Percentiles rank a stretch among this genome's conserved stretches.
phyloP scores from a whole-genome alignment of 2,113 vertebrate species.

The Spermophilus dauricus region DNA sequence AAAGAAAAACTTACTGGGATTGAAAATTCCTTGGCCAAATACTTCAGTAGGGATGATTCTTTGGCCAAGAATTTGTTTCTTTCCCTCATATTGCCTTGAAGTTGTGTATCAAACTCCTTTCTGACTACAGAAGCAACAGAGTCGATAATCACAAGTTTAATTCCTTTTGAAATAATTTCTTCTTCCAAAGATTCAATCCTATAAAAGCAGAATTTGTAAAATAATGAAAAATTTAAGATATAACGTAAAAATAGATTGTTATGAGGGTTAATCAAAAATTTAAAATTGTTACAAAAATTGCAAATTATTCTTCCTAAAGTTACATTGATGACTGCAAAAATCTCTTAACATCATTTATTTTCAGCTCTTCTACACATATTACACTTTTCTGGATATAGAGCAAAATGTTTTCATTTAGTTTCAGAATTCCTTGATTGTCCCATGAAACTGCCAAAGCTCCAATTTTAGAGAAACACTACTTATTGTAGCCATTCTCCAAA shows the following conservation, averaged over 20 bases:
- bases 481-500: slow-evolving; percentile 2
- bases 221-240: slow-evolving; percentile 1
- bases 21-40: slow-evolving; percentile 93
- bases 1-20: slow-evolving; percentile 91
- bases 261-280: not conserved
- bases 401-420: slow-evolving; percentile 38
- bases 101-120: slow-evolving; percentile 93
- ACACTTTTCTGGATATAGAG: slow-evolving; percentile 19
- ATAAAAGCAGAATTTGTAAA: slow-evolving; percentile 57
- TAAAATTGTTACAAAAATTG: slow-evolving; percentile 35
- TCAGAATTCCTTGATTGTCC: not conserved
- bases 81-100: slow-evolving; percentile 90
- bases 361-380: not conserved
- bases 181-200: slow-evolving; percentile 93
- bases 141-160: slow-evolving; percentile 92
- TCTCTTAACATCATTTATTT: not conserved
- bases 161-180: slow-evolving; percentile 91
- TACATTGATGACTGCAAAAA: not conserved
- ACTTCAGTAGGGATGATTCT: slow-evolving; percentile 91
- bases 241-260: not conserved
- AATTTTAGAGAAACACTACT: not conserved
- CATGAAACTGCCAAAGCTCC: not conserved
- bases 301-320: slow-evolving; percentile 33
- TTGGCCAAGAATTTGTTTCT: slow-evolving; percentile 91
- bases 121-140: slow-evolving; percentile 94